Conservation (phyloP, 2,797 vertebrate genomes). For the Cuniculus paca region DNA sequence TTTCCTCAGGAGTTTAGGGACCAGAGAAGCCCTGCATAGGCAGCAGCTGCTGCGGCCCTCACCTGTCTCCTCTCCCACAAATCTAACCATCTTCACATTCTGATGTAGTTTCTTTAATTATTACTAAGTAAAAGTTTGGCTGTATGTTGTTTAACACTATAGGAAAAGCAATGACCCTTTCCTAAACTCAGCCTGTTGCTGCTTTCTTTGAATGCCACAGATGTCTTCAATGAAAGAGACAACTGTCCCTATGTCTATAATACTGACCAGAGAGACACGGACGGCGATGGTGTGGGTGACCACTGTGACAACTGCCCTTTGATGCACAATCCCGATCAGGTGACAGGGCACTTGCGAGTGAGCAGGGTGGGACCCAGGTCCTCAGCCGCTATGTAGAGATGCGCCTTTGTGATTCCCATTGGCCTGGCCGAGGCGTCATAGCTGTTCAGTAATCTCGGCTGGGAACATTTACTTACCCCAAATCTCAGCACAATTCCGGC, state of each 20-base stretch:
- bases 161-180: fast-evolving
- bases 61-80: fast-evolving
- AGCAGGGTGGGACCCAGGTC: fast-evolving
- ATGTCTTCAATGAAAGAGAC: slow-evolving; percentile 96
- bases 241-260: slow-evolving; percentile 98
- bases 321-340: slow-evolving; percentile 98
- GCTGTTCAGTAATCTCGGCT: background rate
- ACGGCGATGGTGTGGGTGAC: slow-evolving; percentile 97
- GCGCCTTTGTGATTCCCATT: fast-evolving
- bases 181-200: fast-evolving
- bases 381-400: fast-evolving
- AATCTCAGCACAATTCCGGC: fast-evolving
- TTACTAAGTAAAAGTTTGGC: fast-evolving
- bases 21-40: fast-evolving
- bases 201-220: slow-evolving; percentile 82
- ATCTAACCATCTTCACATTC: fast-evolving
- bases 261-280: slow-evolving; percentile 97
- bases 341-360: slow-evolving; percentile 53
- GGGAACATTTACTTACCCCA: too few relatives aligned
- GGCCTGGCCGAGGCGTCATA: fast-evolving
- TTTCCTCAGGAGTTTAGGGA: background rate
- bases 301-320: slow-evolving; percentile 98
- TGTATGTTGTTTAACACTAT: fast-evolving
- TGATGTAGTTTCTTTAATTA: background rate
- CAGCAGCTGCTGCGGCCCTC: background rate